These are phyloP conservation scores for Hydrolagus affinis DNA, from an alignment of 2,113 vertebrate species.

Conservation along the genomic window DNA sequence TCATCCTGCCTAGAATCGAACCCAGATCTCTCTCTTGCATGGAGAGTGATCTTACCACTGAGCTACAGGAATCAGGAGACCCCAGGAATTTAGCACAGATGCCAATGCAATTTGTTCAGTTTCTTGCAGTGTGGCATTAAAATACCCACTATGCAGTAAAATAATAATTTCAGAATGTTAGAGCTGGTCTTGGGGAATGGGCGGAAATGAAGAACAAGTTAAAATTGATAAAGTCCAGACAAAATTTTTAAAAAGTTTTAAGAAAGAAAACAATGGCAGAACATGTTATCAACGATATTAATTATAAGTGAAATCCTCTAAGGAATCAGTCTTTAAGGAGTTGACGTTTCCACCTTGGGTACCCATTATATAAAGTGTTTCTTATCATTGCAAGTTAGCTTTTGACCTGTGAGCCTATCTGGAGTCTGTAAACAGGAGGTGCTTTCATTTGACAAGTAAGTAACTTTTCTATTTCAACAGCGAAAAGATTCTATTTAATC, in stretches of 20 bases:
- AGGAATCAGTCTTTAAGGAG: neutral
- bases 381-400: neutral
- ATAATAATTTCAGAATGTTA: no score
- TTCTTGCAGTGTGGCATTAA: no score
- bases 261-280: neutral
- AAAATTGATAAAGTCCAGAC: neutral
- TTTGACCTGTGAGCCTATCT: neutral
- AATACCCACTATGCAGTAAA: no score
- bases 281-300: neutral
- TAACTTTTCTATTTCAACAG: neutral
- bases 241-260: neutral
- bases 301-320: constrained; percentile 5
- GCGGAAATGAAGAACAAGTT: no score
- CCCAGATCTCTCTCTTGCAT: no score
- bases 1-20: no score
- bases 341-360: no score
- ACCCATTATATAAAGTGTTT: neutral
- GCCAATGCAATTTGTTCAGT: no score
- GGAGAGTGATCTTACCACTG: no score
- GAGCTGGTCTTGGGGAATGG: no score
- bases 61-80: no score
- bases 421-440: neutral
- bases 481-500: neutral
- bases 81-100: no score
- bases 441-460: neutral